A percentile compares a stretch with the other conserved stretches of the same genome.
These are phyloP conservation scores for Eclectus roratus DNA, from an alignment of 2,113 vertebrate genomes.

Conservation along the genomic window DNA sequence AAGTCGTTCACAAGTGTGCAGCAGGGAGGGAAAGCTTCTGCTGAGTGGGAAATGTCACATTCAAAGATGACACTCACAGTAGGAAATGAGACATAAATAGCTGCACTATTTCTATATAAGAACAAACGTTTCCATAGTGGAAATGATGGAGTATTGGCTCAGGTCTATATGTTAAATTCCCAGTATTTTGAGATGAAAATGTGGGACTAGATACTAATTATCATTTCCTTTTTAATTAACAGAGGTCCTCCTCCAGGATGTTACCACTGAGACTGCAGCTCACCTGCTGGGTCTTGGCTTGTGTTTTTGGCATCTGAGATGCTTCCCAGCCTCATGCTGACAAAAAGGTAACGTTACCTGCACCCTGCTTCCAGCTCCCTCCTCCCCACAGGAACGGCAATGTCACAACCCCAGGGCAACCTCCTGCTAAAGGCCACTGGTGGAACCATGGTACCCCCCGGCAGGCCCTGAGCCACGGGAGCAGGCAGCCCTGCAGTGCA, in stretches of 20 bases:
- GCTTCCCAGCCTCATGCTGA: neutral
- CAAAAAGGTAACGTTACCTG: neutral
- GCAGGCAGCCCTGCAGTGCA: neutral
- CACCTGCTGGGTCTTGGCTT: neutral
- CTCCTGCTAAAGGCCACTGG: neutral
- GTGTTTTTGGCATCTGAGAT: neutral
- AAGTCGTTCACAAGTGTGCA: neutral
- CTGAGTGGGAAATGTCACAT: neutral
- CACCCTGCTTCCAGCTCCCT: neutral
- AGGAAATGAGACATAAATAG: neutral
- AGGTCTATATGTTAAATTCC: neutral
- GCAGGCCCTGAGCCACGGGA: accelerated
- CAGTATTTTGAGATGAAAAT: neutral
- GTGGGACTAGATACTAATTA: neutral
- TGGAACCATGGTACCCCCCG: neutral
- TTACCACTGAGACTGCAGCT: neutral
- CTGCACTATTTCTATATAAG: neutral
- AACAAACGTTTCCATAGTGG: neutral
- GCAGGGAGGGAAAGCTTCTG: neutral
- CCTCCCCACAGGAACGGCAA: neutral
- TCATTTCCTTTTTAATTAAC: conserved; percentile 56
- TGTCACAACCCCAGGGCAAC: neutral
- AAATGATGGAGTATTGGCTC: neutral
- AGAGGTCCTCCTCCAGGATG: conserved; percentile 38
- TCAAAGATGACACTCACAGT: neutral